phyloP scores from a whole-genome alignment of 1,140 invertebrate genomes.

The Drosophila oshimai region DNA sequence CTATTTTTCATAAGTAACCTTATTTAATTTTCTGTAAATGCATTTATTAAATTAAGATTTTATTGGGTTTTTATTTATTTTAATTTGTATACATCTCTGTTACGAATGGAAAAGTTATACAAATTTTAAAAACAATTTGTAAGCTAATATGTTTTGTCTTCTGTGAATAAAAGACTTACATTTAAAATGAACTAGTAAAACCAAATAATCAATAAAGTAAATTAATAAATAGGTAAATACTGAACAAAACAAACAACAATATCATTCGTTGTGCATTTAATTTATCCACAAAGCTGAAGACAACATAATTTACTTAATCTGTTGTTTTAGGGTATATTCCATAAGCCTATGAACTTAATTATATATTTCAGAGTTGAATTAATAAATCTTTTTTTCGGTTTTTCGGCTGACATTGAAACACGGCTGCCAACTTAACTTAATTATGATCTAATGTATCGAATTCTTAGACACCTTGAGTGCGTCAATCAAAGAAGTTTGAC shows the following conservation, averaged over 20 bases:
- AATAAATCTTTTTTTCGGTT: constrained; percentile 29
- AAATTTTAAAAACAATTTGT: background rate
- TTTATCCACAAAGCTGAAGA: too few relatives aligned
- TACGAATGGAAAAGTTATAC: background rate
- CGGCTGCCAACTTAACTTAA: constrained; percentile 25
- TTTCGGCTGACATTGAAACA: constrained; percentile 34
- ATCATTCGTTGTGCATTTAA: too few relatives aligned
- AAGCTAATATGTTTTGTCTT: too few relatives aligned
- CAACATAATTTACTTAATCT: background rate
- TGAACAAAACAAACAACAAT: too few relatives aligned
- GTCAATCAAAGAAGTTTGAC: constrained; percentile 40
- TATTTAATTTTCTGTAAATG: too few relatives aligned
- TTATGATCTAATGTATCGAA: constrained; percentile 36
- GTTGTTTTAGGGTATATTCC: background rate
- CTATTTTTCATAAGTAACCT: background rate
- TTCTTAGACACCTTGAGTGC: constrained; percentile 32
- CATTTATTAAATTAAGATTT: background rate
- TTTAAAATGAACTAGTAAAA: too few relatives aligned
- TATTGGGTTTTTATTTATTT: background rate
- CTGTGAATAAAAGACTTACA: too few relatives aligned
- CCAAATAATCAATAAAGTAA: too few relatives aligned
- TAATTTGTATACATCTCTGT: background rate
- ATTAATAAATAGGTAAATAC: too few relatives aligned
- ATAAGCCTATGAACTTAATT: constrained; percentile 16
- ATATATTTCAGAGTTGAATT: constrained; percentile 26